Conservation (phyloP, 2,888 invertebrate genomes). For the Melanostoma mellinum region DNA sequence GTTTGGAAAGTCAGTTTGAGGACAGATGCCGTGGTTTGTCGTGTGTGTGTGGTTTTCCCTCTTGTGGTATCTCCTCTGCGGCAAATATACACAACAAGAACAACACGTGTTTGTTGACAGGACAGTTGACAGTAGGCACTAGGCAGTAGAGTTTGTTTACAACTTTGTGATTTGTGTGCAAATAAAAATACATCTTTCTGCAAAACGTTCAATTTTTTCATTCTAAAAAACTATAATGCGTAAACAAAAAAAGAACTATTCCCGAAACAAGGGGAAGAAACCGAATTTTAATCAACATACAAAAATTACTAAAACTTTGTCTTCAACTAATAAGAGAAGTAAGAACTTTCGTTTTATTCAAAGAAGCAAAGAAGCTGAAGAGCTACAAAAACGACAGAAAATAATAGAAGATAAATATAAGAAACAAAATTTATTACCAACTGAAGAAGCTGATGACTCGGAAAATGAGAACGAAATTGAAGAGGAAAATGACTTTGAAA, state of each 20-base stretch:
- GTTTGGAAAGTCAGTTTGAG: too few relatives aligned
- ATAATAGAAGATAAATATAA: slow-evolving; percentile 73
- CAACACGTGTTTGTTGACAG: slow-evolving; percentile 30
- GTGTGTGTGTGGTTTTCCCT: too few relatives aligned
- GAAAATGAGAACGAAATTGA: slow-evolving; percentile 83
- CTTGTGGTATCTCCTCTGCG: too few relatives aligned
- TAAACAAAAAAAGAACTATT: slow-evolving; percentile 53
- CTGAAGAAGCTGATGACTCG: slow-evolving; percentile 15
- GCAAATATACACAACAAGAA: too few relatives aligned
- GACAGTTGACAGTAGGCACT: slow-evolving; percentile 22
- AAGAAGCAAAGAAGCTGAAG: slow-evolving; percentile 79
- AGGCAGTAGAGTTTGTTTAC: too few relatives aligned
- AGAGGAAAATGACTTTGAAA: slow-evolving; percentile 82
- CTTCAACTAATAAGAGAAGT: slow-evolving; percentile 39
- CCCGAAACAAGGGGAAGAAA: slow-evolving; percentile 47
- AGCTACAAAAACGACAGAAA: slow-evolving; percentile 75
- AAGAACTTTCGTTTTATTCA: slow-evolving; percentile 78
- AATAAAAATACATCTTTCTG: background rate
- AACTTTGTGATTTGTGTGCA: too few relatives aligned
- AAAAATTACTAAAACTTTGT: slow-evolving; percentile 20
- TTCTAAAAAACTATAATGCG: slow-evolving; percentile 34
- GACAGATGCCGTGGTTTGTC: too few relatives aligned
- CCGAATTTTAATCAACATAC: slow-evolving; percentile 30
- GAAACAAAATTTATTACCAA: slow-evolving; percentile 32
- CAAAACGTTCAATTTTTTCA: background rate